These are phyloP conservation scores for Chorisops tibialis DNA, from an alignment of 2,888 invertebrate species.

Conservation along the genomic window DNA sequence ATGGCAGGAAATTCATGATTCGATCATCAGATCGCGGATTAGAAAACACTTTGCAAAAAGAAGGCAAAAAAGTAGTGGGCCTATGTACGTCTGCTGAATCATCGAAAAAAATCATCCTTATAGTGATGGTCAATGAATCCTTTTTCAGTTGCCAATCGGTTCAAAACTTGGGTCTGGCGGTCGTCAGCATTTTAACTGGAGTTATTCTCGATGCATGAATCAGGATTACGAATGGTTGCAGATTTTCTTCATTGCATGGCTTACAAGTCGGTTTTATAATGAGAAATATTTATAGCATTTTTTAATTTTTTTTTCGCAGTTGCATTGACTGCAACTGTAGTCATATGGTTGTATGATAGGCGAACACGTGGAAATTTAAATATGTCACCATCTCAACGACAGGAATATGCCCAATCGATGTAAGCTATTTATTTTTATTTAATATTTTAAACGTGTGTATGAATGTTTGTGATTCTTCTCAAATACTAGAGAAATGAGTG, in stretches of 20 bases:
- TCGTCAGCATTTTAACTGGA: slow-evolving; percentile 80
- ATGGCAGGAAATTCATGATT: slow-evolving; percentile 46
- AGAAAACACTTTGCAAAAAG: slow-evolving; percentile 43
- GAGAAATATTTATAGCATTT: slow-evolving; percentile 5
- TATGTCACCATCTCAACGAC: slow-evolving; percentile 64
- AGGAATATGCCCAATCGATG: slow-evolving; percentile 41
- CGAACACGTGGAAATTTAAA: slow-evolving; percentile 67
- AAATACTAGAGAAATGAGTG: slow-evolving; percentile 18
- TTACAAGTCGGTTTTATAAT: slow-evolving; percentile 60
- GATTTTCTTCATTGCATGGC: slow-evolving; percentile 84
- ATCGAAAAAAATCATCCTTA: slow-evolving; percentile 42
- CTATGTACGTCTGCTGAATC: slow-evolving; percentile 44
- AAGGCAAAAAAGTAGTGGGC: slow-evolving; percentile 46
- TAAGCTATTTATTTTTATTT: slow-evolving; percentile 28
- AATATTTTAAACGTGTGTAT: slow-evolving; percentile 16
- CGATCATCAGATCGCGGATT: slow-evolving; percentile 42
- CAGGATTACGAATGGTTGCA: slow-evolving; percentile 76
- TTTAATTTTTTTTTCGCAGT: slow-evolving; percentile 53
- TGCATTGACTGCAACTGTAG: slow-evolving; percentile 67
- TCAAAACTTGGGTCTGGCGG: slow-evolving; percentile 90
- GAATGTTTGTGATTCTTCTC: background rate
- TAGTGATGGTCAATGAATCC: too few relatives aligned
- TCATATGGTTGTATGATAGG: slow-evolving; percentile 72
- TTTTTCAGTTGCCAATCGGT: slow-evolving; percentile 87
- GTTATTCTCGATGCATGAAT: slow-evolving; percentile 78